These are phyloP conservation scores for Chloroceryle aenea DNA, from an alignment of 2,113 vertebrate species.

Conservation along the genomic window DNA sequence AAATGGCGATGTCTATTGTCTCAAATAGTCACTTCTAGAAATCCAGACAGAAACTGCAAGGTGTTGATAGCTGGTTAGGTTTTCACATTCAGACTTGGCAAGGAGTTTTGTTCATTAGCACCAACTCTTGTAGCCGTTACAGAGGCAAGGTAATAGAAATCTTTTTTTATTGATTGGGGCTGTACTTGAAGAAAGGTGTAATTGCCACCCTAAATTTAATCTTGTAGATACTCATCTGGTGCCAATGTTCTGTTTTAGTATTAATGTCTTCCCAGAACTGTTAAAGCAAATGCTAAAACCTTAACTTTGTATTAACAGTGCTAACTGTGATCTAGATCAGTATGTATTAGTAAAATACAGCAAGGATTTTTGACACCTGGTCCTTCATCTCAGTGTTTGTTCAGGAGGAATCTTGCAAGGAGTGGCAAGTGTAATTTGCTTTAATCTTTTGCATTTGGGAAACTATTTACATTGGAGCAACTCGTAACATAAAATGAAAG, in stretches of 20 bases:
- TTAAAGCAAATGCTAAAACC: constrained; percentile 10
- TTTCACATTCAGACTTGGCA: constrained; percentile 53
- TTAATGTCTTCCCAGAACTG: constrained; percentile 58
- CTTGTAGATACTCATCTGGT: constrained; percentile 15
- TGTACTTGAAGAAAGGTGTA: constrained; percentile 43
- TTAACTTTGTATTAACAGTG: neutral
- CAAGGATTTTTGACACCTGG: neutral
- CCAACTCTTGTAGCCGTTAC: constrained; percentile 22
- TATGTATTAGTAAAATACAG: neutral
- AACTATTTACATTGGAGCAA: neutral
- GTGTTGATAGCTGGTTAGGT: neutral
- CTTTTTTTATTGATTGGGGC: constrained; percentile 57
- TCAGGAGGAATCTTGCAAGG: neutral
- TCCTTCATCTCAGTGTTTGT: neutral
- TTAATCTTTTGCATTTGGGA: neutral
- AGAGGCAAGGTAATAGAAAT: constrained; percentile 58
- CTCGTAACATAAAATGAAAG: neutral
- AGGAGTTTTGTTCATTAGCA: constrained; percentile 39
- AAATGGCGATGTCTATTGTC: neutral
- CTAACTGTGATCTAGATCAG: neutral
- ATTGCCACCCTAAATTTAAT: constrained; percentile 68
- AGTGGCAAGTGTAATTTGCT: rapidly evolving
- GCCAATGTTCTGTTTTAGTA: constrained; percentile 41
- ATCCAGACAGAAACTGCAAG: neutral
- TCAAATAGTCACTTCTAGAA: neutral